Evolutionary conservation across 1,140 invertebrate genomes (phyloP), one percentile per base, ranked within the genome.

Genomic region (Drosophila neocordata): DNA sequence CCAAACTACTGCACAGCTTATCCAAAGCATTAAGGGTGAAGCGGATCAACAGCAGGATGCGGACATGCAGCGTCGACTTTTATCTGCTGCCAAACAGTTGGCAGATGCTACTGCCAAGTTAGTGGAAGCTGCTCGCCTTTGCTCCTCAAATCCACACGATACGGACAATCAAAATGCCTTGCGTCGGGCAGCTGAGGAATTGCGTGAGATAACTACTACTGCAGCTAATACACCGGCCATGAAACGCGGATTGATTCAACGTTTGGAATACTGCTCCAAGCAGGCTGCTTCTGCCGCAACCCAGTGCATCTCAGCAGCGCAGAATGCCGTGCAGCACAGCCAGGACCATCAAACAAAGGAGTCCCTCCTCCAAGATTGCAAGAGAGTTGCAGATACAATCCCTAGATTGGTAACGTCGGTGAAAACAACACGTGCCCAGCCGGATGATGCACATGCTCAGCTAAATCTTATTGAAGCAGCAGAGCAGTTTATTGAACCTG

Each of bases 31-130:
- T 71, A 98, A 98, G 92, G 94, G 94, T 66, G 97, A 99, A 91
- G 98, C 98, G 0, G 97, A 98, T 78, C 94, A 94, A 41, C 95
- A 98, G 75, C 94, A 96, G 0, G 97, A 98, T 92, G 95, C 96
- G 0, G 97, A 99, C 56, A 94, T 97, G 13, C 98, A 99, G 87
- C 94, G 96, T 61, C 94, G 97, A 69, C 91, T 99, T 5, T 92
- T 99, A 44, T 97, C 97, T 0, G 98, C 98, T 0, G 97, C 98
- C 4, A 99, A 98, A 92, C 93, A 96, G 52, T 92, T 99, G 11
- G 98, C 98, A 1, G 98, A 99, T 92, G 98, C 98, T 6, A 99
- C 99, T 0, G 96, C 97, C 0, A 94, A 96, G 71, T 96, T 99
- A 95, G 98, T 99, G 1, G 98, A 99, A 92, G 98, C 98, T 1